These are phyloP conservation scores for Eumerus sabulonum DNA, from an alignment of 2,888 invertebrate species.

Conservation along the genomic window DNA sequence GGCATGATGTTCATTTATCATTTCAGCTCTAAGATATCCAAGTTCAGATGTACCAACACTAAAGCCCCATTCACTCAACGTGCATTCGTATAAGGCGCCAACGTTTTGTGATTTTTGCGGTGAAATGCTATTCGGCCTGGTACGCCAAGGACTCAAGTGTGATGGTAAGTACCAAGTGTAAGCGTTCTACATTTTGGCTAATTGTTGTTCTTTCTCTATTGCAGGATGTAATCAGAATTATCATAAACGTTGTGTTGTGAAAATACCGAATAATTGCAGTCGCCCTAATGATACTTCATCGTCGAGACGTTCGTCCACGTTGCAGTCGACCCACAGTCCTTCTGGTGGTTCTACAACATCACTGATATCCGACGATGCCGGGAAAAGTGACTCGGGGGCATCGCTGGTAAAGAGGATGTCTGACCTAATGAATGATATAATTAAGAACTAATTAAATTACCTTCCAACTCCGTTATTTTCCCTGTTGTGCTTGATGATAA, in stretches of 20 bases:
- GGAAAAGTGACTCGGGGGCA: conserved; percentile 78
- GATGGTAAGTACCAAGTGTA: conserved; percentile 85
- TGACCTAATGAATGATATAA: conserved; percentile 81
- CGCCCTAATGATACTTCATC: conserved; percentile 78
- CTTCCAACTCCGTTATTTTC: conserved; percentile 15
- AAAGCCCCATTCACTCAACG: conserved; percentile 94
- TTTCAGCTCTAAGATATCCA: conserved; percentile 77
- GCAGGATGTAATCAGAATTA: conserved; percentile 98
- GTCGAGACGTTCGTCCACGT: conserved; percentile 78
- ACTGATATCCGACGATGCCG: conserved; percentile 81
- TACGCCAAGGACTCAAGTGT: conserved; percentile 98
- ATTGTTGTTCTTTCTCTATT: conserved; percentile 60
- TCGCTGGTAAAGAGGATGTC: conserved; percentile 89
- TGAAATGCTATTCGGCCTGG: conserved; percentile 99
- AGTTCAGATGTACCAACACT: conserved; percentile 82
- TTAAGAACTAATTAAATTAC: conserved; percentile 74
- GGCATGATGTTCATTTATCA: conserved; percentile 1
- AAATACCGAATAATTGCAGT: conserved; percentile 98
- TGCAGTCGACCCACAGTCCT: conserved; percentile 83
- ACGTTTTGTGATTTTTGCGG: conserved; percentile 99
- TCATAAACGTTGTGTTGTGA: conserved; percentile 98
- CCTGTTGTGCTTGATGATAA: conserved; percentile 1
- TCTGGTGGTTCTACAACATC: conserved; percentile 86
- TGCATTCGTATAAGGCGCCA: conserved; percentile 99
- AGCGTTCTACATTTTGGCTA: conserved; percentile 5